Conservation (phyloP, 2,888 invertebrate species). For the Cerastis leucographa region DNA sequence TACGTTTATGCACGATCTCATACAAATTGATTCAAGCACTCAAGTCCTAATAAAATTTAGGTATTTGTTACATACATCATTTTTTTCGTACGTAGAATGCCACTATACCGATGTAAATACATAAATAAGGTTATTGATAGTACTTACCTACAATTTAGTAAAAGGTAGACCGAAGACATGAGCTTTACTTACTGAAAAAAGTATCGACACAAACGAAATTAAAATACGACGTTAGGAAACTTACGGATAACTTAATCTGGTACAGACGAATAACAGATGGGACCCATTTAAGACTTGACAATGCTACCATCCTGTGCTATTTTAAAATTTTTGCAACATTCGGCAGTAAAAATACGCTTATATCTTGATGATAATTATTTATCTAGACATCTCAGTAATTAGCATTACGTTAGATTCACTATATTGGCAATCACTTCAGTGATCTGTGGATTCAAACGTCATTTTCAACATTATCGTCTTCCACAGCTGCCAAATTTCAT, state of each 20-base stretch:
- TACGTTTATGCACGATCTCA: slow-evolving; percentile 29
- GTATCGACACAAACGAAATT: neutral
- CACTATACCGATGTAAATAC: neutral
- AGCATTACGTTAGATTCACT: neutral
- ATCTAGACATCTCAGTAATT: neutral
- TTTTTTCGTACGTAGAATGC: neutral
- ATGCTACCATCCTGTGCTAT: neutral
- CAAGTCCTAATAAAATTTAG: slow-evolving; percentile 17
- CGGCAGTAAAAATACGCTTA: neutral
- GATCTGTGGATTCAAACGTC: neutral
- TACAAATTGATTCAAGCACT: slow-evolving; percentile 47
- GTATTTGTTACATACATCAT: slow-evolving; percentile 24
- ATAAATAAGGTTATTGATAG: slow-evolving; percentile 27
- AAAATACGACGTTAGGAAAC: neutral
- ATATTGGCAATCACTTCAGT: neutral
- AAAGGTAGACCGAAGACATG: neutral
- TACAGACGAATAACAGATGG: neutral
- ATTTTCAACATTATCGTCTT: neutral
- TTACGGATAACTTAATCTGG: neutral
- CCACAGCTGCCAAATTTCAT: neutral
- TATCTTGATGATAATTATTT: neutral
- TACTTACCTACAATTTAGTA: no score
- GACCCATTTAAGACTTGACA: neutral
- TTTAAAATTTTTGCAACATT: neutral
- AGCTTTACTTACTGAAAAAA: neutral